Evolutionary conservation across 1,140 invertebrate species (phyloP), one percentile per base, ranked within the genome.

Genomic region (Acyrthosiphon pisum): DNA sequence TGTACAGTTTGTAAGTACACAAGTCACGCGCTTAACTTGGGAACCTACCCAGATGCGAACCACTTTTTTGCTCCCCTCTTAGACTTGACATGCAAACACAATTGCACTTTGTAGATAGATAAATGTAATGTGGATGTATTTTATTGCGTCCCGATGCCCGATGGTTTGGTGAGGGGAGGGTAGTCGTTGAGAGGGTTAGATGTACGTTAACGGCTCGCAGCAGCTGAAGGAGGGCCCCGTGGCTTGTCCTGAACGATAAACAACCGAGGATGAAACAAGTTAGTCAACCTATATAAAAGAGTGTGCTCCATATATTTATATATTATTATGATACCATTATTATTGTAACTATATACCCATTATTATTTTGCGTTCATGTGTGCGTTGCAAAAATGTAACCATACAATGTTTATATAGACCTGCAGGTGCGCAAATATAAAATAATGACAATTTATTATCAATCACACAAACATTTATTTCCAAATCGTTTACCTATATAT

Each of bases 71-170:
- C 18, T 23, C 22, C 53, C 26, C 50, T 90, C 89, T 53, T 46
- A n/a, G 18, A 91, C 60, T 91, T 81, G 41, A 91, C 53, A 91
- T 68, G 60, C 60, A 81, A 91, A 91, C 90, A 76, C 37, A 88
- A 88, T 88, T n/a, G 86, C 18, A 6, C 46, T 88, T n/a, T 46
- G 14, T 46, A 88, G 30, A n/a, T 88, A 88, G 44, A 87, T 46
- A 87, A 87, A 87, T 87, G 60, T 76, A 76, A 76, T 76, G 60
- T 76, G 84, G 23, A 41, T 44, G 53, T 91, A 68, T 91, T 91
- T 91, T 91, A 91, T 68, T 91, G 26, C 22, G 60, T 76, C 60
- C 60, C 14, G 60, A 76, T 76, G 30, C 2, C 18, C 14, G n/a
- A n/a, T 76, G 11, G 30, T 68, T 68, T 76, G 18, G 14, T 4